Conservation (phyloP, 2,113 vertebrate genomes). For the Phalacrocorax brasilianus region DNA sequence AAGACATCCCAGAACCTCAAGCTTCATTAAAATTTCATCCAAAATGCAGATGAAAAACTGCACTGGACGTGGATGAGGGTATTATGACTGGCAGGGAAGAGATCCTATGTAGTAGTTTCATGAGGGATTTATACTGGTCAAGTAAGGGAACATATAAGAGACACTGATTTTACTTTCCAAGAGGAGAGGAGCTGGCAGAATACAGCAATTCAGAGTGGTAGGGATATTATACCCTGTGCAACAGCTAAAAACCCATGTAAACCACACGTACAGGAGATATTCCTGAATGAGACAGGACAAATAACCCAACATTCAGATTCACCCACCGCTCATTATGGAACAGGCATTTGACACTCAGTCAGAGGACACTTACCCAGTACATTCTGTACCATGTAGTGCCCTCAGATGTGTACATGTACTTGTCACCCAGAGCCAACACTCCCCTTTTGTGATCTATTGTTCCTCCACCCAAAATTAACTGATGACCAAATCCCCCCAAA, state of each 20-base stretch:
- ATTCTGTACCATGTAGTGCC: background rate
- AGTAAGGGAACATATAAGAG: background rate
- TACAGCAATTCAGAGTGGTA: background rate
- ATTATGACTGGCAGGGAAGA: background rate
- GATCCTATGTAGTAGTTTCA: fast-evolving
- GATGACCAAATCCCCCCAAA: background rate
- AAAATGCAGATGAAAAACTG: background rate
- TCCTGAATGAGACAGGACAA: background rate
- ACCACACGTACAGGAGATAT: background rate
- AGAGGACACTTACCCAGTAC: background rate
- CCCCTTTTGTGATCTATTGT: background rate
- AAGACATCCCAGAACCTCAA: background rate
- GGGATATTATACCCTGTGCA: background rate
- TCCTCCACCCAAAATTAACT: background rate
- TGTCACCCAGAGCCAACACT: background rate
- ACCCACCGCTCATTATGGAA: background rate
- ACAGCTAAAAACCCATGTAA: background rate
- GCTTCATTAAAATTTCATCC: background rate
- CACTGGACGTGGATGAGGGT: background rate
- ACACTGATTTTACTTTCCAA: background rate
- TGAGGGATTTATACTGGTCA: background rate
- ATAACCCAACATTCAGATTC: background rate
- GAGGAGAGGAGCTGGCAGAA: background rate
- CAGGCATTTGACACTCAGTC: background rate
- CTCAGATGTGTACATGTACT: background rate